phyloP scores from a whole-genome alignment of 1,140 invertebrate species.

The Dendrolimus punctatus region DNA sequence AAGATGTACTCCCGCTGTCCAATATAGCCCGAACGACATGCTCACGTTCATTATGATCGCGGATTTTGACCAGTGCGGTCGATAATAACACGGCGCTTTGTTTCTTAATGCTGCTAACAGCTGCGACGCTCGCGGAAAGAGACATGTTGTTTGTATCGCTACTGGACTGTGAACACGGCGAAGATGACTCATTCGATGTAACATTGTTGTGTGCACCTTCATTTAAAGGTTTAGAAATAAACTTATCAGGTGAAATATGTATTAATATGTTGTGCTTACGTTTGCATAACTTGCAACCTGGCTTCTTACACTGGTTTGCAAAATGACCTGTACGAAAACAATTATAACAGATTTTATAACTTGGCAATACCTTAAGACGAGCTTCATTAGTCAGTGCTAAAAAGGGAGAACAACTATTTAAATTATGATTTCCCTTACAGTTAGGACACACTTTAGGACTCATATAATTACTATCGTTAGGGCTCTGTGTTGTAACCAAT shows the following conservation, averaged over 20 bases:
- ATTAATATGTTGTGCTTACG: constrained; percentile 1
- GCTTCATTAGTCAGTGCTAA: no score
- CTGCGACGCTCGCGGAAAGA: not conserved
- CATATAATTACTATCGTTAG: no score
- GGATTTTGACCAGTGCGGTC: not conserved
- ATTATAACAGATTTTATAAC: no score
- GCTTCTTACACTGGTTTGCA: constrained; percentile 1
- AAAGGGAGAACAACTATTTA: no score
- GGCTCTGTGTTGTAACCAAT: no score
- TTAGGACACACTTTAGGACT: no score
- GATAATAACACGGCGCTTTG: not conserved
- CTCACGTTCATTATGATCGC: not conserved
- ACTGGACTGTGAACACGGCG: not conserved
- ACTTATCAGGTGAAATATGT: no score
- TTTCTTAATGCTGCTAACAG: no score
- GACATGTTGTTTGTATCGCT: not conserved
- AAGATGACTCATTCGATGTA: not conserved
- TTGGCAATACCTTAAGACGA: no score
- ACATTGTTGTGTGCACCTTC: no score
- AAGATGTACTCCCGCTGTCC: constrained; percentile 1
- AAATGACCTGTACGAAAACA: not conserved
- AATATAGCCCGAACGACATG: not conserved
- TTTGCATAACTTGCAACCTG: constrained; percentile 1
- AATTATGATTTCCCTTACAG: no score
- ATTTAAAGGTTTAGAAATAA: no score